Percentiles rank a stretch among this genome's conserved stretches.
Evolutionary conservation across 2,113 vertebrate species (phyloP).

Genomic region (Festucalex cinctus): DNA sequence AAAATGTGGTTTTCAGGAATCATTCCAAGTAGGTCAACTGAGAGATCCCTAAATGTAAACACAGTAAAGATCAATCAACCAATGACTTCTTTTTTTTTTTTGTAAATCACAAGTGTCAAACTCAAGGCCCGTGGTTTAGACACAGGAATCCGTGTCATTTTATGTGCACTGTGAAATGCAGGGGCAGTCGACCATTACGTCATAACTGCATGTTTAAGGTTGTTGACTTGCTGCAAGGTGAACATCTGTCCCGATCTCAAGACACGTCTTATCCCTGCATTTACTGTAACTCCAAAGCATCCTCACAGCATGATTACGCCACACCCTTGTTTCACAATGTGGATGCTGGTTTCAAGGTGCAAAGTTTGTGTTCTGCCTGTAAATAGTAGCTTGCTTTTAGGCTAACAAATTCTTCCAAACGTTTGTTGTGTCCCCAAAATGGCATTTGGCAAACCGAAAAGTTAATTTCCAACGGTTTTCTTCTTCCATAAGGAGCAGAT

Average conservation of each 20-base stretch:
- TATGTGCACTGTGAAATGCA: background rate
- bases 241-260: too few relatives aligned
- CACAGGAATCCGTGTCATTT: background rate
- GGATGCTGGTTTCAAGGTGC: too few relatives aligned
- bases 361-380: too few relatives aligned
- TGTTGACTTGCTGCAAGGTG: too few relatives aligned
- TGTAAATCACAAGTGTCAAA: background rate
- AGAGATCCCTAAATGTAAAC: conserved; percentile 80
- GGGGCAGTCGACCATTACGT: too few relatives aligned
- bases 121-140: background rate
- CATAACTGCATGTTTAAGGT: too few relatives aligned
- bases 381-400: too few relatives aligned
- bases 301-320: too few relatives aligned
- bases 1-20: conserved; percentile 84
- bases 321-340: too few relatives aligned
- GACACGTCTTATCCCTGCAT: too few relatives aligned
- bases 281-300: too few relatives aligned
- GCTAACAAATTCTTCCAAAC: background rate
- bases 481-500: background rate
- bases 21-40: conserved; percentile 84
- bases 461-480: background rate
- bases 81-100: background rate
- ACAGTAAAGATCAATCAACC: conserved; percentile 9
- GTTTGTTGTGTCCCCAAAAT: background rate
- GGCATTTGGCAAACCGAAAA: background rate